Conservation (phyloP, 2,113 vertebrate species). For the Nothocercus nigrocapillus region DNA sequence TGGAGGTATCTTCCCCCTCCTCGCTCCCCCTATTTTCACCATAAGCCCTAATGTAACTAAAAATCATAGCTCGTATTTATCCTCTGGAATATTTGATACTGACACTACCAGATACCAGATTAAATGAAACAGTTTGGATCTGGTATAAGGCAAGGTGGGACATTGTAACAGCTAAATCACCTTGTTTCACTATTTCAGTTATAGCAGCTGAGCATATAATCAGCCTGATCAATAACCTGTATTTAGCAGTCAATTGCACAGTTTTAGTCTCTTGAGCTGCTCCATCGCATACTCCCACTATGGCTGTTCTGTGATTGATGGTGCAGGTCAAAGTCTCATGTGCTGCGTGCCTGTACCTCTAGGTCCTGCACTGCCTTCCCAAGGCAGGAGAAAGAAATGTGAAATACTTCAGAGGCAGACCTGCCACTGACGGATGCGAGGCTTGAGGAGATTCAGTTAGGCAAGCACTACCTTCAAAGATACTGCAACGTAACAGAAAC, state of each 20-base stretch:
- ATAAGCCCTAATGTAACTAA: neutral
- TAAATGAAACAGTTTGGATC: neutral
- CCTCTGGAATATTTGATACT: neutral
- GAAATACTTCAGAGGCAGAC: neutral
- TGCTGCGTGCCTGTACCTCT: neutral
- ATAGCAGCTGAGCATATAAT: neutral
- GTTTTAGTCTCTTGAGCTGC: neutral
- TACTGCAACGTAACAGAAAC: constrained; percentile 52
- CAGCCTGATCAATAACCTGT: neutral
- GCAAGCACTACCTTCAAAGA: neutral
- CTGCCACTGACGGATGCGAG: neutral
- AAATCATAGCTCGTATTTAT: neutral
- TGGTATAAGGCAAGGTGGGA: neutral
- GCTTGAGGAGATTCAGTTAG: neutral
- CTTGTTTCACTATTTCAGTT: neutral
- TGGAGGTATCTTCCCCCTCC: neutral
- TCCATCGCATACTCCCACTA: neutral
- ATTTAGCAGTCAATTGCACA: neutral
- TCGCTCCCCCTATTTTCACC: neutral
- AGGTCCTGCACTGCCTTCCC: neutral
- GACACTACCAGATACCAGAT: neutral
- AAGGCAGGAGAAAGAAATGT: neutral
- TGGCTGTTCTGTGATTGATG: neutral
- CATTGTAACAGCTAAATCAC: neutral
- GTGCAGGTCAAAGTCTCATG: no score